Percentiles rank a stretch among this genome's conserved stretches.
These are phyloP conservation scores for Abramis brama DNA, from an alignment of 2,113 vertebrate genomes.

Conservation along the genomic window DNA sequence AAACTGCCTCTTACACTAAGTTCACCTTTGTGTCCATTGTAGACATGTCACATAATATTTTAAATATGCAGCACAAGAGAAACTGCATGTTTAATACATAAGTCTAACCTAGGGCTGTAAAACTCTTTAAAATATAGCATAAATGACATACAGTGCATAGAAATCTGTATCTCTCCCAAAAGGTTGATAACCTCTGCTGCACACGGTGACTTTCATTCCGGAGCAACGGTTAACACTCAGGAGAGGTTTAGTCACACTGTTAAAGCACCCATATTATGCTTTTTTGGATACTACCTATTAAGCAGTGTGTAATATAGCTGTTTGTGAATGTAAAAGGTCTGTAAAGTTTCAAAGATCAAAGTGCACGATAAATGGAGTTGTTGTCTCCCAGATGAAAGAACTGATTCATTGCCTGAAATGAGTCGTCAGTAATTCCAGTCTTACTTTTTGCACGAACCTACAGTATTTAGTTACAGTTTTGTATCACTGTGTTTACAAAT, in stretches of 20 bases:
- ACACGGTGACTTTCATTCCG: not conserved
- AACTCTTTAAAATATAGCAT: not conserved
- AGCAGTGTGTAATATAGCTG: too few relatives aligned
- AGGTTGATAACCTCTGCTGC: not conserved
- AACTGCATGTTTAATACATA: not conserved
- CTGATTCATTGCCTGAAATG: too few relatives aligned
- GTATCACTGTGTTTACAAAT: too few relatives aligned
- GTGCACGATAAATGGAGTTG: too few relatives aligned
- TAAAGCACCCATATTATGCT: not conserved
- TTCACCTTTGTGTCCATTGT: not conserved
- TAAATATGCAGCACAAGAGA: conserved; percentile 3
- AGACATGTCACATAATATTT: not conserved
- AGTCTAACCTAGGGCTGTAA: not conserved
- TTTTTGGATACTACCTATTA: too few relatives aligned
- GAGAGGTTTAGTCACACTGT: not conserved
- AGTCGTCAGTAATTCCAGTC: too few relatives aligned
- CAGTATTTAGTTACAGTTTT: too few relatives aligned
- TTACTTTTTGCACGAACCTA: too few relatives aligned
- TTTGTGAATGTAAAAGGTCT: too few relatives aligned
- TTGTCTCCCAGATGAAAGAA: too few relatives aligned
- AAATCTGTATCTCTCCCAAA: not conserved
- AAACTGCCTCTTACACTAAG: not conserved
- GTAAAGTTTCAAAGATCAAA: too few relatives aligned
- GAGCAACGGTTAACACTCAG: not conserved
- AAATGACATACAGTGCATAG: not conserved